phyloP scores from a whole-genome alignment of 1,140 invertebrate genomes.

The Acromyrmex charruanus region DNA sequence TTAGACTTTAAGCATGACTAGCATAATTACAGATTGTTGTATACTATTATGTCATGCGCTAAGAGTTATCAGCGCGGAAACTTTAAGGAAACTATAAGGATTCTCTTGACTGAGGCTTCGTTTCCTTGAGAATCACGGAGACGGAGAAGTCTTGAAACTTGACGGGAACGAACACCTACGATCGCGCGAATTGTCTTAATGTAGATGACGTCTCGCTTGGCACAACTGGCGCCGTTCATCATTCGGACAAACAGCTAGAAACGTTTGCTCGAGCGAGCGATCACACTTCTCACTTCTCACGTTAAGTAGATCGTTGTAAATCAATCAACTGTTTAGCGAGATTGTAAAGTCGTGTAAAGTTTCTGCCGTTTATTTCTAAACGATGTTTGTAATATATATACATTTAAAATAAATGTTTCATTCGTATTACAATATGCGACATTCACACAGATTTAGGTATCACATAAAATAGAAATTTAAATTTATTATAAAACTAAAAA shows the following conservation, averaged over 20 bases:
- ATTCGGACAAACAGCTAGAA: conserved; percentile 20
- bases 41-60: too few species aligned
- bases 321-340: conserved; percentile 51
- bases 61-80: background rate
- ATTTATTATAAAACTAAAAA: background rate
- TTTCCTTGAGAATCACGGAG: conserved; percentile 8
- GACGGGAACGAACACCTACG: conserved; percentile 30
- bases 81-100: conserved; percentile 1
- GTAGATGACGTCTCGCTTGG: conserved; percentile 26
- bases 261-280: conserved; percentile 8
- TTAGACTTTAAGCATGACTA: background rate
- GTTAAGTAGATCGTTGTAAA: conserved; percentile 38
- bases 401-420: conserved; percentile 9
- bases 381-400: too few species aligned
- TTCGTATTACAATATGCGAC: background rate
- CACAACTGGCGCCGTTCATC: conserved; percentile 46
- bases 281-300: conserved; percentile 38
- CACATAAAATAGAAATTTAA: background rate
- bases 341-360: background rate
- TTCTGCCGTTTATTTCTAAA: conserved; percentile 17
- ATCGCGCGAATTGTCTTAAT: conserved; percentile 45
- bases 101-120: conserved; percentile 20
- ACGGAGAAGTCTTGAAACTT: conserved; percentile 9
- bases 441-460: background rate
- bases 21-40: background rate